Evolutionary conservation across 2,113 vertebrate genomes (phyloP).

Genomic region (Crocuta crocuta): DNA sequence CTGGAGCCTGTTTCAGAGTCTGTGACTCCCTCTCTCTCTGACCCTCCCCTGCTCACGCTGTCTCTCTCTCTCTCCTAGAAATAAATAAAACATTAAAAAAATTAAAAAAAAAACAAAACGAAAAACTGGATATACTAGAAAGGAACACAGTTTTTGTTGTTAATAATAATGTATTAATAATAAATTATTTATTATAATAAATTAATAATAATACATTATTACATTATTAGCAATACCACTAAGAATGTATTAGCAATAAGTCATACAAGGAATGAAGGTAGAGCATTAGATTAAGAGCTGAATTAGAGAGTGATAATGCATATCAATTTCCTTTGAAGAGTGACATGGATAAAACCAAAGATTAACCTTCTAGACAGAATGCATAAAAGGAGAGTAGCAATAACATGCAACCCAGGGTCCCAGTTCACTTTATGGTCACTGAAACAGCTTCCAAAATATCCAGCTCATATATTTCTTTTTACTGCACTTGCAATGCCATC

Average conservation of each 20-base stretch:
- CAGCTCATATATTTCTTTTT: background rate
- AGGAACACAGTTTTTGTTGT: background rate
- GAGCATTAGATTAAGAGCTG: background rate
- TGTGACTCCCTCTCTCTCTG: no score
- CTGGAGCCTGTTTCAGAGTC: no score
- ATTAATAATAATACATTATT: background rate
- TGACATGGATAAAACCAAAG: background rate
- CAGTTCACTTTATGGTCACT: no score
- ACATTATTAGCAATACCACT: background rate
- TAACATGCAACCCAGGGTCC: background rate
- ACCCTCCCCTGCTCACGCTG: no score
- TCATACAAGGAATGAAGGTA: background rate
- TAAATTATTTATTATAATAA: background rate
- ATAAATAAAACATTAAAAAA: no score
- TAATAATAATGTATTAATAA: background rate
- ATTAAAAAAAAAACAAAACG: no score
- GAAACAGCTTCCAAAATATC: background rate
- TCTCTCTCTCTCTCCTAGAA: no score
- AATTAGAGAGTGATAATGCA: background rate
- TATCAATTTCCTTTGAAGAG: background rate
- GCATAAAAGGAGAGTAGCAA: background rate
- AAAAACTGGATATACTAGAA: background rate
- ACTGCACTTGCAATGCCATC: background rate
- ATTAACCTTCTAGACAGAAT: background rate
- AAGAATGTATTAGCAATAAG: background rate